Percentiles rank a stretch among this genome's conserved stretches.
Evolutionary conservation across 2,888 invertebrate genomes (phyloP).

Genomic region (Napeogenes inachia): DNA sequence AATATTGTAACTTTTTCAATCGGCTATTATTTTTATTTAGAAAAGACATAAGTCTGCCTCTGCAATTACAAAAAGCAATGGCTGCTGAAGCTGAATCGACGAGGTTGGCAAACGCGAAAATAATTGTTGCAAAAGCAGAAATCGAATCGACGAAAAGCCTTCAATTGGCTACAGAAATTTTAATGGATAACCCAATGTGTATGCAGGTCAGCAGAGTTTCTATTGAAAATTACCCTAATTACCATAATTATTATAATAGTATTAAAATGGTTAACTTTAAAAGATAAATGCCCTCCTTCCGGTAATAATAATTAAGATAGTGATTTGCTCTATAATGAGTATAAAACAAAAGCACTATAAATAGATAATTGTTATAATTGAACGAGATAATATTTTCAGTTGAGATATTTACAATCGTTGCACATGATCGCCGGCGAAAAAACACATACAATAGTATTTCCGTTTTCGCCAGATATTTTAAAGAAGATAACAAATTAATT

Average conservation of each 20-base stretch:
- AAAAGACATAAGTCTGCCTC: slow-evolving; percentile 51
- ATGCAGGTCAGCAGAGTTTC: slow-evolving; percentile 52
- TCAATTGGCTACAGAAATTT: slow-evolving; percentile 79
- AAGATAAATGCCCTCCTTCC: not conserved
- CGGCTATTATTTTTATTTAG: slow-evolving; percentile 33
- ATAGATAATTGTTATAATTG: not conserved
- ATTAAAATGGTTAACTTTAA: not conserved
- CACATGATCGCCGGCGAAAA: slow-evolving; percentile 91
- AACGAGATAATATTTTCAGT: slow-evolving; percentile 55
- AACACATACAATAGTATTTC: slow-evolving; percentile 93
- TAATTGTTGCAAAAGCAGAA: slow-evolving; percentile 81
- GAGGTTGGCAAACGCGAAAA: slow-evolving; percentile 79
- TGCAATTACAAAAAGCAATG: slow-evolving; percentile 79
- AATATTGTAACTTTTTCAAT: not conserved
- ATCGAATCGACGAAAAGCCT: slow-evolving; percentile 78
- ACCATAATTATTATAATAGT: not conserved
- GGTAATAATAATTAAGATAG: slow-evolving; percentile 29
- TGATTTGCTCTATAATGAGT: not conserved
- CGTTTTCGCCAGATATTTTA: slow-evolving; percentile 84
- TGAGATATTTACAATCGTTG: slow-evolving; percentile 89
- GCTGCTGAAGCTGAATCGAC: slow-evolving; percentile 81
- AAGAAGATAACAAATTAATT: slow-evolving; percentile 48
- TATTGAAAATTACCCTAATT: slow-evolving; percentile 1
- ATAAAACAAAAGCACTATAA: not conserved
- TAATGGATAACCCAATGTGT: slow-evolving; percentile 74